A percentile compares a stretch with the other conserved stretches of the same genome.
Evolutionary conservation across 2,797 vertebrate species (phyloP).

Genomic region (Sphenopsis melanotis): DNA sequence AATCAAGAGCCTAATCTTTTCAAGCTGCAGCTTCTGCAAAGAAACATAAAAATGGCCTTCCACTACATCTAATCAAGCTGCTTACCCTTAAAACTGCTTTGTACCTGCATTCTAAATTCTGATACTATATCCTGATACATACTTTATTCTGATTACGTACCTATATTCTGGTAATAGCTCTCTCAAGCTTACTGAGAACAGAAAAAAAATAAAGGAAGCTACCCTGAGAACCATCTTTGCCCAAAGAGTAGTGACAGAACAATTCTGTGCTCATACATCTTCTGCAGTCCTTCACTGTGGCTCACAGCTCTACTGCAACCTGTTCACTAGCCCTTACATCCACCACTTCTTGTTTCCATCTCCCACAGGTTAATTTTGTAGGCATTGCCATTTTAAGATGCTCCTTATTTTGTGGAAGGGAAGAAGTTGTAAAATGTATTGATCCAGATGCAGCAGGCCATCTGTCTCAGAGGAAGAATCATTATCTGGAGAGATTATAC

Average conservation of each 20-base stretch:
- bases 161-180: not conserved
- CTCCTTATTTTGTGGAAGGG: not conserved
- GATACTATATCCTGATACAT: not conserved
- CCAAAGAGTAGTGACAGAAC: not conserved
- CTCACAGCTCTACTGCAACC: not conserved
- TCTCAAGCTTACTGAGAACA: fast-evolving
- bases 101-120: not conserved
- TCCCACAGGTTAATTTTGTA: not conserved
- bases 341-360: not conserved
- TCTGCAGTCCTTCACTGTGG: not conserved
- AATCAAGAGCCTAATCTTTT: not conserved
- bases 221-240: not conserved
- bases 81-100: not conserved
- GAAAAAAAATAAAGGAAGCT: not conserved
- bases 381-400: not conserved
- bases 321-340: not conserved
- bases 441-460: not conserved
- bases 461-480: not conserved
- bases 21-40: not conserved
- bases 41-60: not conserved
- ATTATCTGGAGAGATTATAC: not conserved
- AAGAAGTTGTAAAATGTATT: not conserved
- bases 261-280: not conserved
- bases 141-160: not conserved
- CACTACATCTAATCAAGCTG: not conserved